Evolutionary conservation across 1,140 invertebrate species (phyloP), one percentile per base, ranked within the genome.

Genomic region (Bradynema listronoti): DNA sequence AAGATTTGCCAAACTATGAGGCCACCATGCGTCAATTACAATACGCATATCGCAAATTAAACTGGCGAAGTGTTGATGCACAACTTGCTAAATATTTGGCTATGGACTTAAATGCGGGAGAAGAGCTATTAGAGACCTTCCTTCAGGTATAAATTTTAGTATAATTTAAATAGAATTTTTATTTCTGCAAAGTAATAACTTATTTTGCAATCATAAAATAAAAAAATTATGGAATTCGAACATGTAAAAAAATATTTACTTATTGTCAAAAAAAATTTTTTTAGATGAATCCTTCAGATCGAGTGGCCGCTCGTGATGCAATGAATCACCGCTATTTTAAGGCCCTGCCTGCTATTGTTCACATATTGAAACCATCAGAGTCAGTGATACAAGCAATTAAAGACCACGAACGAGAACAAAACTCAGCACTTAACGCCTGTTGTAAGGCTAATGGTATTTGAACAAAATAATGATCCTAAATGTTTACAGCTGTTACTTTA

Each of bases 231-330:
- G n/a, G n/a, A n/a, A n/a, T n/a, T n/a, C n/a, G n/a, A n/a, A n/a
- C n/a, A n/a, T n/a, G n/a, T n/a, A n/a, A n/a, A n/a, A n/a, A n/a
- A n/a, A n/a, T n/a, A n/a, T n/a, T n/a, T n/a, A n/a, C n/a, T n/a
- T n/a, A n/a, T n/a, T n/a, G n/a, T 7, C 62, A 59, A 34, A 39
- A 42, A n/a, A 51, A 32, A 50, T 57, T 60, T 47, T 73, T 81
- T 53, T 84, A 93, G 83, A 84, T 94, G 55, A 87, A 91, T 82
- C 91, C 92, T 29, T 81, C 85, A 73, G 82, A 86, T 68, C 84
- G 93, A 78, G 85, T 94, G 77, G 86, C 88, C 49, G 91, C 93
- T 36, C 84, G 87, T 50, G 84, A 87, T 58, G 92, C 92, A 30
- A 85, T 95, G 77, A 82, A 84, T 61, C 91, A 96, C 81, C 83